Evolutionary conservation across 2,797 vertebrate species (phyloP).

Genomic region (Pseudocheirus occidentalis): DNA sequence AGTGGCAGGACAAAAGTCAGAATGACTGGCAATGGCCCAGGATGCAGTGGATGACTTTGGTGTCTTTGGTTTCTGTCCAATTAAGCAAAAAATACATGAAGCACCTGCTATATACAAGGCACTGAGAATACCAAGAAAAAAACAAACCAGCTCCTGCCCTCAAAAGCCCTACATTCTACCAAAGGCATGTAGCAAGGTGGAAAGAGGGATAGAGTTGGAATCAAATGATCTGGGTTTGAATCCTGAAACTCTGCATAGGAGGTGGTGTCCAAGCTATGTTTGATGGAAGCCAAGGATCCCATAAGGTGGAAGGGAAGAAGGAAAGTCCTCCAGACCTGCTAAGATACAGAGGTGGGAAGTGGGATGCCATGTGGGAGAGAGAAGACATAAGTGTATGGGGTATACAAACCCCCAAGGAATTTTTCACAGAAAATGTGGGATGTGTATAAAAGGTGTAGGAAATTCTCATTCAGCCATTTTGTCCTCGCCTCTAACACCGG

Average conservation of each 20-base stretch:
- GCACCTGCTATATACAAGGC: no score
- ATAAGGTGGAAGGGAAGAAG: not conserved
- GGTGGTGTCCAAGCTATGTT: not conserved
- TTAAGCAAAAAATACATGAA: not conserved
- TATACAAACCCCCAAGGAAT: not conserved
- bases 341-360: not conserved
- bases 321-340: not conserved
- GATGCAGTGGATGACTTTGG: not conserved
- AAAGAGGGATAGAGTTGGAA: not conserved
- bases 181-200: not conserved
- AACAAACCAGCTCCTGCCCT: not conserved
- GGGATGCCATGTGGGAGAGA: not conserved
- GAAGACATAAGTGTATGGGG: not conserved
- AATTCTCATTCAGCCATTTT: constrained; percentile 29
- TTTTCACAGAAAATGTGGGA: not conserved
- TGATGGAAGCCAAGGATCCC: not conserved
- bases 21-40: not conserved
- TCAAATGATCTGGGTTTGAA: not conserved
- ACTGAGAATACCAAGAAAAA: not conserved
- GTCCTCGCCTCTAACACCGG: constrained; percentile 18
- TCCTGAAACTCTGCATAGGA: not conserved
- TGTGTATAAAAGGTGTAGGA: constrained; percentile 1
- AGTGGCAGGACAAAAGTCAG: not conserved
- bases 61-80: not conserved
- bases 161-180: not conserved